Percentiles rank a stretch among this genome's conserved stretches.
Conservation (phyloP, 92 coral and sea anemone species). For the Palythoa heliodiscus region DNA sequence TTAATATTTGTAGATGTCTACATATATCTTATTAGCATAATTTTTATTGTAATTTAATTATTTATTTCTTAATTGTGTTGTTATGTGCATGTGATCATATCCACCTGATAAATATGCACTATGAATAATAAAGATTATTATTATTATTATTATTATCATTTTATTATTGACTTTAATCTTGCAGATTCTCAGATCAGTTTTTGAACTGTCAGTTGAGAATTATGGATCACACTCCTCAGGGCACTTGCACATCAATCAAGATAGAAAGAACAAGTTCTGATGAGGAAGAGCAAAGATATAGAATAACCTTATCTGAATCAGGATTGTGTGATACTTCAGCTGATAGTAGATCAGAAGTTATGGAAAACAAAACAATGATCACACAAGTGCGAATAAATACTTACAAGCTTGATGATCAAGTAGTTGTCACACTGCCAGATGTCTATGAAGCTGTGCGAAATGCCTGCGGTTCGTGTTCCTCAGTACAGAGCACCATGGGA, state of each 20-base stretch:
- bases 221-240: conserved; percentile 7
- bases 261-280: conserved; percentile 22
- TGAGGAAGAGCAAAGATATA: background rate
- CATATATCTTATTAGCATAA: too few species aligned
- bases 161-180: background rate
- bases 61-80: too few species aligned
- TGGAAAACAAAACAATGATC: background rate
- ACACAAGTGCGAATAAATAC: conserved; percentile 2
- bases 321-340: background rate
- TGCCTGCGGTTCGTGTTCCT: conserved; percentile 61
- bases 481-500: conserved; percentile 54
- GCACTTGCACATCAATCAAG: background rate
- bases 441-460: conserved; percentile 63
- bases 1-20: too few species aligned
- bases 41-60: too few species aligned
- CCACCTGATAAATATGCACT: too few species aligned
- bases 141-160: too few species aligned
- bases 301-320: background rate
- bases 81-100: too few species aligned
- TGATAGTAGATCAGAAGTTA: background rate
- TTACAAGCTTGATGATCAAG: conserved; percentile 33
- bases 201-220: background rate
- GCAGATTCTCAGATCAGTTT: background rate
- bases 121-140: too few species aligned
- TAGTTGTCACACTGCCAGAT: conserved; percentile 61